Conservation (phyloP, 2,113 vertebrate genomes). For the Zonotrichia leucophrys region DNA sequence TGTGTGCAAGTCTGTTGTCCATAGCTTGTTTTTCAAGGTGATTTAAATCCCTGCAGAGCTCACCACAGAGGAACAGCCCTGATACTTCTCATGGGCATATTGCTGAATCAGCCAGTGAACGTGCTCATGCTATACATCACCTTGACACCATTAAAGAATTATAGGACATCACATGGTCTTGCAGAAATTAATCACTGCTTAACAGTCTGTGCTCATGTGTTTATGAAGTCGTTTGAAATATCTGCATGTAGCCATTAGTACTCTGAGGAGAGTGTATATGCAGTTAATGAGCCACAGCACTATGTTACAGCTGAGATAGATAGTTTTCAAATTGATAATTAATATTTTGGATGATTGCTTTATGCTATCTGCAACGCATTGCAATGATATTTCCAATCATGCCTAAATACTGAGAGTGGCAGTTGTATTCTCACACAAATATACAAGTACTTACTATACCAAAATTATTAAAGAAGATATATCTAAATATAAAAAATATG, state of each 20-base stretch:
- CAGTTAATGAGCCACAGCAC: conserved; percentile 64
- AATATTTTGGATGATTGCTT: conserved; percentile 48
- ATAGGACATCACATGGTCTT: conserved; percentile 50
- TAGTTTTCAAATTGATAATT: conserved; percentile 62
- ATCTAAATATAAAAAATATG: background rate
- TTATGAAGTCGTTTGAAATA: conserved; percentile 74
- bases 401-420: background rate
- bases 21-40: conserved; percentile 63
- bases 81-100: conserved; percentile 46
- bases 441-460: background rate
- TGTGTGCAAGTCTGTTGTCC: background rate
- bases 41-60: conserved; percentile 58
- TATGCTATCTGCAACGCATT: background rate
- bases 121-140: conserved; percentile 63
- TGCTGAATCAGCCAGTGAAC: conserved; percentile 68
- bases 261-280: conserved; percentile 18
- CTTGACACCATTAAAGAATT: conserved; percentile 71
- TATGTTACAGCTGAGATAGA: conserved; percentile 35
- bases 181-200: conserved; percentile 77
- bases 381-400: background rate
- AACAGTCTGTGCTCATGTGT: conserved; percentile 66
- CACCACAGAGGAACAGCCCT: conserved; percentile 16
- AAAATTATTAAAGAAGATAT: background rate
- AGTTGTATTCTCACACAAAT: background rate
- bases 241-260: conserved; percentile 53